A percentile compares a stretch with the other conserved stretches of the same genome.
phyloP scores from a whole-genome alignment of 2,888 invertebrate species.

The Eilema depressum region DNA sequence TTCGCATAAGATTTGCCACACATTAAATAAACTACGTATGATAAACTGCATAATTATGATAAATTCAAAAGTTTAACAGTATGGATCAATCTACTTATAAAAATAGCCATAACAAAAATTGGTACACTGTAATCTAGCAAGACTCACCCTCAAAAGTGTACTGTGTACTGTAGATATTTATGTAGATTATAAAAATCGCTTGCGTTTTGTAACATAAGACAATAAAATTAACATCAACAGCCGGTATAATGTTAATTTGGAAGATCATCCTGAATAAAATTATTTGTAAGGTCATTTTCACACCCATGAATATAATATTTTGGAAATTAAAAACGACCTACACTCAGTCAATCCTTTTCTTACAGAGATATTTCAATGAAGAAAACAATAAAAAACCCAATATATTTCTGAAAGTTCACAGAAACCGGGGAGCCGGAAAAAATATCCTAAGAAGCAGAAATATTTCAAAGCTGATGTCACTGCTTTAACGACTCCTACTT shows the following conservation, averaged over 20 bases:
- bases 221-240: neutral
- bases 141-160: neutral
- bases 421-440: neutral
- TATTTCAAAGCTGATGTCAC: constrained; percentile 15
- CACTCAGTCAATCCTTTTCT: neutral
- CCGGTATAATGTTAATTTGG: neutral
- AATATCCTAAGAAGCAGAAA: constrained; percentile 1
- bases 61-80: too few relatives aligned
- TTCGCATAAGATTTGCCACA: too few relatives aligned
- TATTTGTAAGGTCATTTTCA: neutral
- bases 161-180: too few relatives aligned
- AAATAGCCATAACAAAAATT: neutral
- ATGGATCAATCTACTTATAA: too few relatives aligned
- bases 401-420: neutral
- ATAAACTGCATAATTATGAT: neutral
- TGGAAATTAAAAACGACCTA: neutral
- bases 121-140: neutral
- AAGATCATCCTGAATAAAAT: too few relatives aligned
- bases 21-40: neutral
- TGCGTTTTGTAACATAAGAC: neutral
- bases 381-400: neutral
- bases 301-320: neutral
- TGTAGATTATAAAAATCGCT: neutral
- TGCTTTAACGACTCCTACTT: constrained; percentile 7
- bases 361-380: neutral